phyloP scores from a whole-genome alignment of 2,888 invertebrate species.

The Trissoscelio sp. region DNA sequence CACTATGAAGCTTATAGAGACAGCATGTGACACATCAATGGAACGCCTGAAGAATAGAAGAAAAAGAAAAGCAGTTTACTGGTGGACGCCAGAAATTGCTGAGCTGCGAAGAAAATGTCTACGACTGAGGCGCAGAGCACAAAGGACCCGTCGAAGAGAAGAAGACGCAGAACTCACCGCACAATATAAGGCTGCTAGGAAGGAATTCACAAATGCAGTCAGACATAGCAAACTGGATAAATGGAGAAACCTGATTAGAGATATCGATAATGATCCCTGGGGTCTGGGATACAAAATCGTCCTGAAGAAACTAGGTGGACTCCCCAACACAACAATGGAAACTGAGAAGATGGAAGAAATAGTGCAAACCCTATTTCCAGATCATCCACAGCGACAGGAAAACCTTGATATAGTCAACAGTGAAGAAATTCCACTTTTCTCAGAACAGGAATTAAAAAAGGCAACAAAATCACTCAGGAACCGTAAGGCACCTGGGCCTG shows the following conservation, averaged over 20 bases:
- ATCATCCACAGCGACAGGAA: background rate
- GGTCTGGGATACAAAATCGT: background rate
- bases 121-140: no score
- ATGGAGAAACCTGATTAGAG: no score
- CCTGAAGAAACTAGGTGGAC: background rate
- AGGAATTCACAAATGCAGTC: background rate
- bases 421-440: background rate
- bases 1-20: constrained; percentile 16
- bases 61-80: constrained; percentile 61
- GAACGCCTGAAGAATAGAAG: constrained; percentile 9
- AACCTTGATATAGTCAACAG: no score
- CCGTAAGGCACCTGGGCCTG: background rate
- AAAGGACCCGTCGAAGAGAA: no score
- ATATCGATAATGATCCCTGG: background rate
- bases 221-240: background rate
- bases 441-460: background rate
- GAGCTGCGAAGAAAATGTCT: no score
- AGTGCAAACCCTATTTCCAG: background rate
- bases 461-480: no score
- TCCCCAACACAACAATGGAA: background rate
- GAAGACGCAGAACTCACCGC: no score
- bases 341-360: background rate
- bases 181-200: background rate
- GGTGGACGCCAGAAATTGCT: constrained; percentile 63
- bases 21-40: constrained; percentile 64